phyloP scores from a whole-genome alignment of 2,888 invertebrate genomes.

The Crocallis elinguaria region DNA sequence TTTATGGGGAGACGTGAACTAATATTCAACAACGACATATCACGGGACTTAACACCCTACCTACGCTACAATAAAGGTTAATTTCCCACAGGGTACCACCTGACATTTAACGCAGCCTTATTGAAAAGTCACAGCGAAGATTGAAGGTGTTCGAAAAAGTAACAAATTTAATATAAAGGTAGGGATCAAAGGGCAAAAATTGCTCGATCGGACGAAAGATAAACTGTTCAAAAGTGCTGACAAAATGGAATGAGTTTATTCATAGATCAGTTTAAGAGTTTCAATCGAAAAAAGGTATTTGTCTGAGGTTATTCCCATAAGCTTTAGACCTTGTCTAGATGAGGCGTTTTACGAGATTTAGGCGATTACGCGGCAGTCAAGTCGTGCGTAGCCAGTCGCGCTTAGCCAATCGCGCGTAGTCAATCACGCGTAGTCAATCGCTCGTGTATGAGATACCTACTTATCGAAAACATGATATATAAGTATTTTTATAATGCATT shows the following conservation, averaged over 20 bases:
- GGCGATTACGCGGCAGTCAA: too few relatives aligned
- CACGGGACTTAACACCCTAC: not conserved
- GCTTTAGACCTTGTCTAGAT: too few relatives aligned
- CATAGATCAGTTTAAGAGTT: not conserved
- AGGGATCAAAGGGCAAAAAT: not conserved
- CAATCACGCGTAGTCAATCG: too few relatives aligned
- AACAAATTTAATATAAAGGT: constrained; percentile 16
- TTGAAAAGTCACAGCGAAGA: constrained; percentile 17
- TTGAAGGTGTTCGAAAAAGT: constrained; percentile 12
- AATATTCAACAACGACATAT: constrained; percentile 1
- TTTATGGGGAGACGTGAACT: constrained; percentile 13
- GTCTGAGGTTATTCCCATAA: too few relatives aligned
- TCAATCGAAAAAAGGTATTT: not conserved
- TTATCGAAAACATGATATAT: too few relatives aligned
- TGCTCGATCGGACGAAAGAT: constrained; percentile 6
- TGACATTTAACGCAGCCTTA: not conserved
- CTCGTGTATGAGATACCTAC: too few relatives aligned
- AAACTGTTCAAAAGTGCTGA: constrained; percentile 10
- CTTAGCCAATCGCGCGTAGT: too few relatives aligned
- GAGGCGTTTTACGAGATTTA: too few relatives aligned
- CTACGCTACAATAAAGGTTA: not conserved
- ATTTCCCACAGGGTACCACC: not conserved
- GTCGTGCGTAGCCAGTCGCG: too few relatives aligned
- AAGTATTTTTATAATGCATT: too few relatives aligned
- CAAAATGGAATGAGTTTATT: not conserved